Percentiles rank a stretch among this genome's conserved stretches.
These are phyloP conservation scores for Protonibea diacanthus DNA, from an alignment of 2,797 vertebrate genomes.

Conservation along the genomic window DNA sequence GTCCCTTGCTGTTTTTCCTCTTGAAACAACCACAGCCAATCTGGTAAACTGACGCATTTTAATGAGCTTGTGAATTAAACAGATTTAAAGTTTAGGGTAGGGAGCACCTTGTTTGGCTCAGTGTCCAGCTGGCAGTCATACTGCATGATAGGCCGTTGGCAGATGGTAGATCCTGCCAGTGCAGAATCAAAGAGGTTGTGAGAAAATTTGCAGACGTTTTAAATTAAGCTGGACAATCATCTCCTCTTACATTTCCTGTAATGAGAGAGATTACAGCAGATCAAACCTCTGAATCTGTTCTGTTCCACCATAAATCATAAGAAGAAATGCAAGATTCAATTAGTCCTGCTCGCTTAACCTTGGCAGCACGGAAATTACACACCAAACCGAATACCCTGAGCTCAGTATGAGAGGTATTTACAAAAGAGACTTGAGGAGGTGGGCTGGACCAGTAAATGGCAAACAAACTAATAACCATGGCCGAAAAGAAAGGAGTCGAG, in stretches of 20 bases:
- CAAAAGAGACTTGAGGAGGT: conserved; percentile 57
- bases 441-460: conserved; percentile 48
- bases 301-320: conserved; percentile 74
- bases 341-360: conserved; percentile 75
- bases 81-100: conserved; percentile 42
- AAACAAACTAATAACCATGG: conserved; percentile 69
- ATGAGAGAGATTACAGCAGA: conserved; percentile 76
- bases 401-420: conserved; percentile 65
- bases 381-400: conserved; percentile 55
- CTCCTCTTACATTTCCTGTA: conserved; percentile 68
- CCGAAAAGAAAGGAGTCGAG: conserved; percentile 58
- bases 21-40: conserved; percentile 21
- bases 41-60: conserved; percentile 32
- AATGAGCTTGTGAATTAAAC: conserved; percentile 54
- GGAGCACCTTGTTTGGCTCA: conserved; percentile 57
- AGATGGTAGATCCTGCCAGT: conserved; percentile 42
- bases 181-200: conserved; percentile 62
- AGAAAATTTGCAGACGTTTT: conserved; percentile 71
- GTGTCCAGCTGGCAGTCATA: conserved; percentile 52
- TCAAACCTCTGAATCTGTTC: conserved; percentile 69
- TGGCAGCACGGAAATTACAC: conserved; percentile 69
- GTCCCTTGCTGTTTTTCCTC: conserved; percentile 23
- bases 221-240: conserved; percentile 76
- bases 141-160: conserved; percentile 29
- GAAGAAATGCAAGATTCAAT: conserved; percentile 76